Percentiles rank a stretch among this genome's conserved stretches.
Conservation (phyloP, 1,140 invertebrate genomes). For the Drosophila kohkoa region DNA sequence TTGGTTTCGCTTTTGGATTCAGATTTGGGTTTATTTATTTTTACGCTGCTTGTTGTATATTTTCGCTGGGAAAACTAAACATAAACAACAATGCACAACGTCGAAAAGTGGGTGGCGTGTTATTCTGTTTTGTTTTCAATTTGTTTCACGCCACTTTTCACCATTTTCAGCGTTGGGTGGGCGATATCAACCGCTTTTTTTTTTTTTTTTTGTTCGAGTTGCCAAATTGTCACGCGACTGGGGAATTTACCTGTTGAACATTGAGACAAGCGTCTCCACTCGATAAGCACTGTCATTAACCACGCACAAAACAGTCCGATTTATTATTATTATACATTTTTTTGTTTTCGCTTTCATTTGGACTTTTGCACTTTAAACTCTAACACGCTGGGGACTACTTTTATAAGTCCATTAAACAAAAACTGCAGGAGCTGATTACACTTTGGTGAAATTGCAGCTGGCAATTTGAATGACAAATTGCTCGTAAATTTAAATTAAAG, state of each 20-base stretch:
- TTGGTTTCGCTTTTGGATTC: conserved; percentile 24
- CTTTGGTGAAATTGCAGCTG: background rate
- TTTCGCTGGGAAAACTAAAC: conserved; percentile 17
- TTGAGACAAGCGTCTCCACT: conserved; percentile 23
- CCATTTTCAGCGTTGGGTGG: background rate
- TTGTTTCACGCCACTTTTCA: conserved; percentile 14
- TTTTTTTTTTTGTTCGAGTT: background rate
- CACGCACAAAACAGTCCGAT: conserved; percentile 1
- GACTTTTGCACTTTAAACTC: conserved; percentile 42
- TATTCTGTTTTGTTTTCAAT: conserved; percentile 20
- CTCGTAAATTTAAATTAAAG: background rate
- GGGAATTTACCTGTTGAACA: conserved; percentile 36
- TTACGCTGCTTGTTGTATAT: background rate
- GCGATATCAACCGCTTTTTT: conserved; percentile 1
- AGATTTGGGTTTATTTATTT: conserved; percentile 10
- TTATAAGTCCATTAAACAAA: conserved; percentile 6
- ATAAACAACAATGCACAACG: conserved; percentile 27
- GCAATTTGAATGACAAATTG: background rate
- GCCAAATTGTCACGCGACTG: conserved; percentile 41
- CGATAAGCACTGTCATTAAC: conserved; percentile 33
- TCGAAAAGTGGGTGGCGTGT: conserved; percentile 15
- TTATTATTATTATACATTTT: background rate
- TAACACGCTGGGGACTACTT: conserved; percentile 4
- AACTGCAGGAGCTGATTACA: conserved; percentile 5
- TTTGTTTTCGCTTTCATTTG: background rate